phyloP scores from a whole-genome alignment of 2,113 vertebrate genomes.

The Platysteira castanea region DNA sequence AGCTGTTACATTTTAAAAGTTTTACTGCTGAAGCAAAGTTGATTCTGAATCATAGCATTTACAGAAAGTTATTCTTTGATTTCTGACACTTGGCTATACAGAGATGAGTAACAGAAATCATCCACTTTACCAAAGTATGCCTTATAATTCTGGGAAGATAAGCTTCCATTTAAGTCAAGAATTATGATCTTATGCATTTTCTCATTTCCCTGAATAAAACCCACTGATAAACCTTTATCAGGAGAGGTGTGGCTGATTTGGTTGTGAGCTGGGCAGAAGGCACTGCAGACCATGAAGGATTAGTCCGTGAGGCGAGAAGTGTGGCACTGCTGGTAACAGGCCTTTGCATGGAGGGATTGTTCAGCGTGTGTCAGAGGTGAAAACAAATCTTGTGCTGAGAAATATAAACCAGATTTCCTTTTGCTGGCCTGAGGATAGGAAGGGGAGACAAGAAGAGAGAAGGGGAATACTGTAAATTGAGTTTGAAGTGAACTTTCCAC shows the following conservation, averaged over 20 bases:
- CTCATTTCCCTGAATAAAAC: not conserved
- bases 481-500: constrained; percentile 30
- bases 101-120: not conserved
- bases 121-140: not conserved
- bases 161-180: not conserved
- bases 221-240: not conserved
- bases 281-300: not conserved
- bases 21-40: not conserved
- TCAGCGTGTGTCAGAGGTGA: constrained; percentile 32
- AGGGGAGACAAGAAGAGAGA: constrained; percentile 27
- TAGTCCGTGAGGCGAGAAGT: not conserved
- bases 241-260: not conserved
- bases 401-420: constrained; percentile 58
- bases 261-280: not conserved
- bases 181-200: not conserved
- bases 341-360: not conserved
- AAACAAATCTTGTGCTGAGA: constrained; percentile 44
- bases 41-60: not conserved
- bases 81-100: not conserved
- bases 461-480: constrained; percentile 3
- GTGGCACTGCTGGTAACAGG: not conserved
- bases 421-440: constrained; percentile 37
- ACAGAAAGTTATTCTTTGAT: not conserved
- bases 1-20: not conserved
- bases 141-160: not conserved